Conservation (phyloP, 2,113 vertebrate genomes). For the Aix galericulata region DNA sequence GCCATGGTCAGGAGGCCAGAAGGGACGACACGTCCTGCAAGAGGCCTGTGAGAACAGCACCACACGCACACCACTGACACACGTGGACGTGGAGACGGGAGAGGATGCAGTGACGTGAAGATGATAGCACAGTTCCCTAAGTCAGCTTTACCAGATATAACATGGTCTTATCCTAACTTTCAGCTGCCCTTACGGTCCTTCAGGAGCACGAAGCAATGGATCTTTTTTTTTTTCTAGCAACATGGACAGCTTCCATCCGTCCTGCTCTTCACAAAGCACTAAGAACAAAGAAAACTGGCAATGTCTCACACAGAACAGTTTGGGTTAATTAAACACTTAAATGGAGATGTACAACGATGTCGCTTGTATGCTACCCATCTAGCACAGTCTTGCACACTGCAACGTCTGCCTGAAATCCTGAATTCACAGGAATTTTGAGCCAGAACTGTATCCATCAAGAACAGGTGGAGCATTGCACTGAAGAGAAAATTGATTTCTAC, state of each 20-base stretch:
- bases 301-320: neutral
- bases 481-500: neutral
- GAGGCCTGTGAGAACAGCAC: neutral
- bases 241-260: neutral
- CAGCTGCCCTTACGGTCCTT: neutral
- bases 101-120: neutral
- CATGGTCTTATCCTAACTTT: neutral
- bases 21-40: neutral
- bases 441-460: neutral
- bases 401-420: neutral
- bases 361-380: fast-evolving
- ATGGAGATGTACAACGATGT: neutral
- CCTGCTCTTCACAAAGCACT: neutral
- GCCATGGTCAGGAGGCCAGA: neutral
- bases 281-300: neutral
- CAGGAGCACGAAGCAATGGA: neutral
- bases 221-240: neutral
- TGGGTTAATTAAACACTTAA: neutral
- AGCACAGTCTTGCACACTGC: neutral
- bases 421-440: neutral
- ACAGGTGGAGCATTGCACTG: neutral
- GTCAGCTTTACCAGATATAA: neutral
- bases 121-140: neutral
- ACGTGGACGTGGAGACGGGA: neutral
- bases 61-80: neutral